phyloP scores from a whole-genome alignment of 2,797 vertebrate genomes.

The Cyclura pinguis region DNA sequence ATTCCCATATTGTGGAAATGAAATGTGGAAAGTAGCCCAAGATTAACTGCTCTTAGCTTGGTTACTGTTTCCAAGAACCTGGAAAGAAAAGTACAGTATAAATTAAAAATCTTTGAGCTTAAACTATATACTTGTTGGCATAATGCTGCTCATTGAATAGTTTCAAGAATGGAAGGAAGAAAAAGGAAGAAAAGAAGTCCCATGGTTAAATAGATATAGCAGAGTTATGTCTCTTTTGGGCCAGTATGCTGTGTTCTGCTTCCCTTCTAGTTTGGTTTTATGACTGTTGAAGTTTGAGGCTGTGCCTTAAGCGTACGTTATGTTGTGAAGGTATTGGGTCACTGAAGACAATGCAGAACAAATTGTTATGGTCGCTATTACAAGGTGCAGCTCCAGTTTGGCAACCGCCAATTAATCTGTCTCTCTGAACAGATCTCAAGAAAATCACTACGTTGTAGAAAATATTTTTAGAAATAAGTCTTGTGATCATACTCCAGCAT shows the following conservation, averaged over 20 bases:
- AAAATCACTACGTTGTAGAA: not conserved
- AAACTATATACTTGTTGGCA: not conserved
- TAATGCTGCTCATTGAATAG: not conserved
- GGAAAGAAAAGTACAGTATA: not conserved
- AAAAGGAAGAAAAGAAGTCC: not conserved
- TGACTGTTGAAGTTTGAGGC: not conserved
- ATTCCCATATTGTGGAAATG: not conserved
- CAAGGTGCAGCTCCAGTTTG: not conserved
- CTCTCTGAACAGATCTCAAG: not conserved
- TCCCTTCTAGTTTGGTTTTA: too few relatives aligned
- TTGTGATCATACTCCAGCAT: not conserved
- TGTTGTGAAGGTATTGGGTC: not conserved
- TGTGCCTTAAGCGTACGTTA: not conserved
- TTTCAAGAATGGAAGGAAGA: not conserved
- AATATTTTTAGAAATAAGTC: not conserved
- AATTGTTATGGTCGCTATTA: not conserved
- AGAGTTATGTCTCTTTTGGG: not conserved
- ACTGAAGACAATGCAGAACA: not conserved
- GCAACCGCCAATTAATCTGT: not conserved
- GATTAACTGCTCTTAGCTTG: not conserved
- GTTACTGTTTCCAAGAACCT: not conserved
- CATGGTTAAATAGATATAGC: not conserved
- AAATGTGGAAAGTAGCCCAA: not conserved
- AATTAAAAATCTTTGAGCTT: not conserved
- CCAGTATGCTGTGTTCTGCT: not conserved